Base-by-base conservation (phyloP, 2,113 vertebrate genomes). In the cattle (Bos taurus) region DNA sequence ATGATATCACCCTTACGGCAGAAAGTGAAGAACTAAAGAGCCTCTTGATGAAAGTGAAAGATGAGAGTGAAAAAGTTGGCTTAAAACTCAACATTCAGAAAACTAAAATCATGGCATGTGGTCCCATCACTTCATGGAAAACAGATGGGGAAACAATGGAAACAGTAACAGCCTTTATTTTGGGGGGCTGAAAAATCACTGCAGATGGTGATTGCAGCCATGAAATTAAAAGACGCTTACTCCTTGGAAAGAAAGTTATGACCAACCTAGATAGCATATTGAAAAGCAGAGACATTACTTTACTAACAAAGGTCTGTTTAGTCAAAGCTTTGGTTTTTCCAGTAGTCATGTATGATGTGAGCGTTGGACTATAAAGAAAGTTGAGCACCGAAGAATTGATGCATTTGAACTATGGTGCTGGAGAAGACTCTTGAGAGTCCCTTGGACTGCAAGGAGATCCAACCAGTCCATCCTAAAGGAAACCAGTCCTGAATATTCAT, bases 321-420 rank as follows among this genome's bases (percentile, higher is more conserved):
- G n/a, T 71, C 64, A 23, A 71, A 36, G 64, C 64, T 36, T 36
- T 71, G 17, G 9, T 71, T 71, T 71, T 36, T 71, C 64, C n/a
- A 71, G n/a, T 71, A 36, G n/a, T 71, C n/a, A 36, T 71, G 36
- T 36, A 71, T 36, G n/a, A 36, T 71, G 9, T 71, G 17, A 36
- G 9, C 2, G 0, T 23, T 71, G 64, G 64, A 71, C n/a, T 71
- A 36, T 23, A 23, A 71, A 71, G 19, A 71, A 71, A 71, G 9
- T 19, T 71, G 64, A 71, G 9, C 19, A 21, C 9, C 0, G 0
- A 36, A 36, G 10, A 71, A 3, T 0, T 71, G n/a, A 71, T 23
- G 10, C 9, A 6, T 71, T 71, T 71, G 19, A 71, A 36, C n/a
- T 71, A 9, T 71, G 64, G 5, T 71, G 64, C 23, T 71, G 64